Percentiles rank a stretch among this genome's conserved stretches.
Conservation (phyloP, 1,140 invertebrate species). For the Leptinotarsa defecta region DNA sequence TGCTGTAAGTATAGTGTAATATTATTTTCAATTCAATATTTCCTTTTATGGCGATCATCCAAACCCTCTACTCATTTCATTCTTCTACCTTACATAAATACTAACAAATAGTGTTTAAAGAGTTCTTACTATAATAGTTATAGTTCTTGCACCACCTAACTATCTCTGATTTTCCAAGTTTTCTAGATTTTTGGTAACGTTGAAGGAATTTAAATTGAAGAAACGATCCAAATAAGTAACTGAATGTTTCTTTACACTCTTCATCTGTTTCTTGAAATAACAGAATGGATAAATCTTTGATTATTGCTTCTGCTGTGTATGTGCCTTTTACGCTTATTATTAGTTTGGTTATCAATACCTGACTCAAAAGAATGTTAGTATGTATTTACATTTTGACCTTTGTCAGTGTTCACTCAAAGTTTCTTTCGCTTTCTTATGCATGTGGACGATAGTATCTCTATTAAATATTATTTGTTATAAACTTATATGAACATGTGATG, state of each 20-base stretch:
- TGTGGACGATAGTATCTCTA: too few relatives aligned
- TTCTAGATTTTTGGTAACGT: constrained; percentile 1
- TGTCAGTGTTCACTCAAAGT: too few relatives aligned
- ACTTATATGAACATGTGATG: too few relatives aligned
- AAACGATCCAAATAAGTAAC: constrained; percentile 10
- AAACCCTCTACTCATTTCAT: neutral
- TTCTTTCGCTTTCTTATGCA: too few relatives aligned
- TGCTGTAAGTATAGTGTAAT: too few relatives aligned
- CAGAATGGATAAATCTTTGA: constrained; percentile 3
- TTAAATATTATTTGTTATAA: too few relatives aligned
- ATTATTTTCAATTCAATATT: too few relatives aligned
- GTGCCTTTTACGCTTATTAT: neutral
- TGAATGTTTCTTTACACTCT: neutral
- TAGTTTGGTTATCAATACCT: neutral
- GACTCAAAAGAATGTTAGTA: neutral
- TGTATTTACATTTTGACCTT: too few relatives aligned
- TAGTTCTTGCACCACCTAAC: constrained; percentile 14
- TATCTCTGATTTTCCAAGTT: neutral
- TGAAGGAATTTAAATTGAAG: constrained; percentile 7
- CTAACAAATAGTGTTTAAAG: neutral
- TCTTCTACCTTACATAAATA: neutral
- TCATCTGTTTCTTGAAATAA: neutral
- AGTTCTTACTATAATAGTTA: neutral
- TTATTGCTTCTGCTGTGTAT: neutral
- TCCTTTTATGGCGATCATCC: neutral